A percentile compares a stretch with the other conserved stretches of the same genome.
Evolutionary conservation across 2,888 invertebrate species (phyloP).

Genomic region (Gasteruption jaculator): DNA sequence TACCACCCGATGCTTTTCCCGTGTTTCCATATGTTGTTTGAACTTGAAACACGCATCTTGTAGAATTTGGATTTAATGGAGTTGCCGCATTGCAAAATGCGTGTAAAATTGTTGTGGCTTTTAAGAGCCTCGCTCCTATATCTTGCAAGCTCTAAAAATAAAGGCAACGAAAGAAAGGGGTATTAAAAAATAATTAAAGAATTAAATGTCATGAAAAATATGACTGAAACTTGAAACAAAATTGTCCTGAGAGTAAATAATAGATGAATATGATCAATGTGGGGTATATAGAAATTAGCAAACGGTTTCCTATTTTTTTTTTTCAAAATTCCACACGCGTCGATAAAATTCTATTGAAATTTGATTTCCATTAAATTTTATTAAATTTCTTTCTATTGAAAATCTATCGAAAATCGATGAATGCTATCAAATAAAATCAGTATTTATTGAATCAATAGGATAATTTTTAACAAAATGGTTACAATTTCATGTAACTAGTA

Average conservation of each 20-base stretch:
- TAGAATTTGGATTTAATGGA: constrained; percentile 79
- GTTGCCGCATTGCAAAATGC: constrained; percentile 82
- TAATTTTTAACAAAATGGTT: too few species aligned
- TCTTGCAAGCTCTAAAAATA: constrained; percentile 49
- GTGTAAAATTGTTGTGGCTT: constrained; percentile 69
- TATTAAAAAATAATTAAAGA: neutral
- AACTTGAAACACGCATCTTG: constrained; percentile 74
- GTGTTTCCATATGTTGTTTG: constrained; percentile 81
- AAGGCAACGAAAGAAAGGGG: neutral
- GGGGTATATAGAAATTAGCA: too few species aligned
- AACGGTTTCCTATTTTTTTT: too few species aligned
- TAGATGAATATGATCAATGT: constrained; percentile 5
- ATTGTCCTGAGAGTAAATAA: too few species aligned
- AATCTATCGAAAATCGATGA: too few species aligned
- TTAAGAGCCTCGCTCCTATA: constrained; percentile 62
- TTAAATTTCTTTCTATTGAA: too few species aligned
- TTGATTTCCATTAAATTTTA: too few species aligned
- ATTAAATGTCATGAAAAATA: neutral
- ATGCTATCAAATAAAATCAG: too few species aligned
- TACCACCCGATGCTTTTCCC: constrained; percentile 85
- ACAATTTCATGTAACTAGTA: too few species aligned
- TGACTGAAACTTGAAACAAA: too few species aligned
- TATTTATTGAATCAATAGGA: too few species aligned
- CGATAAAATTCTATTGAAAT: too few species aligned
- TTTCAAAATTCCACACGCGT: neutral